Evolutionary conservation across 1,140 invertebrate species (phyloP), one percentile per base, ranked within the genome.

Genomic region (Pseudomyrmex gracilis): DNA sequence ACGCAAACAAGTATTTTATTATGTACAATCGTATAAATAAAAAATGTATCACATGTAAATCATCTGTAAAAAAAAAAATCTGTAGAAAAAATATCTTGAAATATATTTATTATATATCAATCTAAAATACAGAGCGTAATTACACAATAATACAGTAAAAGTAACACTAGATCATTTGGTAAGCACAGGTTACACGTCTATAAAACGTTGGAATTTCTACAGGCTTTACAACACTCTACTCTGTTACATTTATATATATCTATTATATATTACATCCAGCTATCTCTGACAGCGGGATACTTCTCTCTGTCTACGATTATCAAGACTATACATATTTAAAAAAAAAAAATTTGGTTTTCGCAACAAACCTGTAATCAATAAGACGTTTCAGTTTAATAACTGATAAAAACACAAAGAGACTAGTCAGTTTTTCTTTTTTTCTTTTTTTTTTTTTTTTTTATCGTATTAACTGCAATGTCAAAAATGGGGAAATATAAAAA

Each of bases 401-500:
- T 49, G 15, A 67, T 68, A 34, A 45, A 45, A 80, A 80, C 66
- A 22, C 53, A 64, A 60, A 13, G 10, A 34, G 78, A 86, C 70
- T 87, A 87, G 60, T 55, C 76, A 34, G 34, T 34, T 66, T 84
- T 49, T n/a, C 34, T 61, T 15, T 58, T 22, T 64, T 58, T 85
- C n/a, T n/a, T 5, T 5, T 34, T 34, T 24, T 24, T 2, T 34
- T 7, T 34, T 34, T 34, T 0, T 34, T 34, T 34, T 34, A 34
- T 34, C 34, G 34, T 34, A 34, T 34, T 34, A 34, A 34, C 34
- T 34, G 34, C 34, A 7, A 34, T 34, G 34, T 34, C 34, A 34
- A 34, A 55, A 74, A 68, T 85, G 49, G 70, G 47, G 74, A 87
- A 86, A 87, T 92, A 90, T 84, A 92, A 92, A 92, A 90, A 90